Base-by-base conservation (phyloP, 2,113 vertebrate genomes). In the Megaceryle torquata region DNA sequence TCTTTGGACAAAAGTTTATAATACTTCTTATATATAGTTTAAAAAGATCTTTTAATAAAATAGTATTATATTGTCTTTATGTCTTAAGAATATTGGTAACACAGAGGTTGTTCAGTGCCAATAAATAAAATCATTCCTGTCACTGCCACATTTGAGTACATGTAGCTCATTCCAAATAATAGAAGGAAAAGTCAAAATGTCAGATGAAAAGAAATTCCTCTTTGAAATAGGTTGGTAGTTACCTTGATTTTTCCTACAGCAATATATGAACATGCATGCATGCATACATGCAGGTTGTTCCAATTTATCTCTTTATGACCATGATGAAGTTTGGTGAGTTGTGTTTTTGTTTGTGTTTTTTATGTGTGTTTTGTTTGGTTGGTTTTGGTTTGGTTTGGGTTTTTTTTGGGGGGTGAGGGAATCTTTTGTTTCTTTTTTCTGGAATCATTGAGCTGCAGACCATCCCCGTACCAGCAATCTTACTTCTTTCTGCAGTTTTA, bases 271-370 rank as follows among this genome's bases (percentile, higher is more conserved):
- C 18, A 41, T 26, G 5, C 44, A 70, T 25, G 4, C 7, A 35
- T 12, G 11, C 3, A 20, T n/a, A 50, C 10, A 28, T 53, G 18
- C 15, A 37, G 8, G 7, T 56, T 68, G 10, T 75, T 81, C 22
- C 20, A 69, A 39, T 70, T 74, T 74, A 31, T 61, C 22, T 65
- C 44, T 51, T 64, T 51, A 33, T 16, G 10, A 51, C 8, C 15
- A 2, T 26, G 1, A 7, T 15, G 5, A 8, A 5, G 3, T 5
- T 8, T 26, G 22, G 37, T 37, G 37, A 37, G 37, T 37, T 37
- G 37, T 37, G 37, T 37, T 37, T 37, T 37, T 37, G 37, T 37
- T 37, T 37, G 37, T 37, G 37, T 37, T 37, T 37, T 37, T 37
- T 37, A 37, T 37, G 37, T 37, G 37, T 37, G 37, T 37, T 37